Conservation (phyloP, 2,888 invertebrate species). For the Nomada hirtipes region DNA sequence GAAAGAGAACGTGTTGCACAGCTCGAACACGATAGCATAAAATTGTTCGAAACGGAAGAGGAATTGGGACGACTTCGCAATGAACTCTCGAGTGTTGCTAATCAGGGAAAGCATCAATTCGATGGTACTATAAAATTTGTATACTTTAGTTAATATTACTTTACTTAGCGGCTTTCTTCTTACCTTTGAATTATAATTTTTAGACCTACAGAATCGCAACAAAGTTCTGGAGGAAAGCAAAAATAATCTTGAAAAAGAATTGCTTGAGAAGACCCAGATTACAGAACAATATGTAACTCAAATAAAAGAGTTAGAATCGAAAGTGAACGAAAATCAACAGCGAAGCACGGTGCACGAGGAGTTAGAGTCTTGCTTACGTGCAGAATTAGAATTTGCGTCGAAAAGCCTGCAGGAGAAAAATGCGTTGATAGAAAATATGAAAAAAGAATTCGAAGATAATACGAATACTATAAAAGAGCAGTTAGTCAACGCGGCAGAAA, state of each 20-base stretch:
- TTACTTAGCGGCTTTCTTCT: not conserved
- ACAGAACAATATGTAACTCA: conserved; percentile 81
- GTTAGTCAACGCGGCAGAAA: conserved; percentile 76
- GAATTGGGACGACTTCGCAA: conserved; percentile 87
- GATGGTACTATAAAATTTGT: conserved; percentile 62
- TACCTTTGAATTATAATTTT: conserved; percentile 19
- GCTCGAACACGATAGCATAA: conserved; percentile 86
- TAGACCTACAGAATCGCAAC: conserved; percentile 76
- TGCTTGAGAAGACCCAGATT: conserved; percentile 75
- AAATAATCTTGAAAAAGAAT: conserved; percentile 79
- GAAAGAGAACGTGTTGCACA: conserved; percentile 84
- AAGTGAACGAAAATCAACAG: conserved; percentile 75
- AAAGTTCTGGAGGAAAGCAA: conserved; percentile 81
- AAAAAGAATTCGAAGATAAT: conserved; percentile 77
- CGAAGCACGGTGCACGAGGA: conserved; percentile 72
- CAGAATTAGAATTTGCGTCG: conserved; percentile 81
- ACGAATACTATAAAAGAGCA: conserved; percentile 75
- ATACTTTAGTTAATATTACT: not conserved
- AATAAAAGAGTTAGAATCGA: conserved; percentile 74
- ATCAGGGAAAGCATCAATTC: conserved; percentile 62
- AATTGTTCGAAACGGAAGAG: conserved; percentile 88
- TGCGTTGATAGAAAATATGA: conserved; percentile 80
- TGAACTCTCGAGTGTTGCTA: conserved; percentile 84
- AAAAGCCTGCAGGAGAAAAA: conserved; percentile 80
- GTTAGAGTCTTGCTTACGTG: conserved; percentile 76